A percentile compares a stretch with the other conserved stretches of the same genome.
These are phyloP conservation scores for Ranitomeya variabilis DNA, from an alignment of 2,113 vertebrate species.

Conservation along the genomic window DNA sequence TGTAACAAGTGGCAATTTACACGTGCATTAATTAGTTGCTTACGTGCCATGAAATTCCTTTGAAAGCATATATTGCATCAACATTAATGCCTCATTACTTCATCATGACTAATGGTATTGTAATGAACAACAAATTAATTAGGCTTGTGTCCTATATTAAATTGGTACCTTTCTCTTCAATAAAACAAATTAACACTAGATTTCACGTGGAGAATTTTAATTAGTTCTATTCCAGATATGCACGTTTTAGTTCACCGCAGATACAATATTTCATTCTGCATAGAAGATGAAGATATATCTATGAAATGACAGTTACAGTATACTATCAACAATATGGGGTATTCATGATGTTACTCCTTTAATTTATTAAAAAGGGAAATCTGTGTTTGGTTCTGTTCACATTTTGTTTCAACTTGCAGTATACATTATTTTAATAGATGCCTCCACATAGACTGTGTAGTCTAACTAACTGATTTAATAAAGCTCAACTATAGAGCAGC, in stretches of 20 bases:
- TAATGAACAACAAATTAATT: constrained; percentile 58
- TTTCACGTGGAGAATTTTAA: constrained; percentile 53
- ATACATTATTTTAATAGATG: too few relatives aligned
- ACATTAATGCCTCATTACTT: constrained; percentile 55
- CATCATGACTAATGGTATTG: constrained; percentile 58
- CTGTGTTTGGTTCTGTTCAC: too few relatives aligned
- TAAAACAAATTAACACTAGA: constrained; percentile 53
- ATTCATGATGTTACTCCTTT: not conserved
- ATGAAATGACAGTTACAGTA: not conserved
- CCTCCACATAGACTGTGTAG: too few relatives aligned
- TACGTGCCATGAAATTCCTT: constrained; percentile 56
- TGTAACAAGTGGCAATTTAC: constrained; percentile 48
- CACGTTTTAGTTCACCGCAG: constrained; percentile 23
- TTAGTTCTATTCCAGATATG: constrained; percentile 50
- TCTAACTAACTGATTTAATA: too few relatives aligned
- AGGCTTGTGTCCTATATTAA: constrained; percentile 54
- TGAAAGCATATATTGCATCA: constrained; percentile 54
- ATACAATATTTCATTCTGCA: constrained; percentile 25
- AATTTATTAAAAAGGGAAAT: not conserved
- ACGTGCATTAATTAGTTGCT: constrained; percentile 53
- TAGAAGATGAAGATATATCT: constrained; percentile 4
- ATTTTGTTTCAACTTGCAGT: too few relatives aligned
- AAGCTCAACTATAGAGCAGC: too few relatives aligned
- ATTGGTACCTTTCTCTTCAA: constrained; percentile 56
- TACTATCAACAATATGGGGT: not conserved